Evolutionary conservation across 2,797 vertebrate genomes (phyloP).

Genomic region (Acipenser ruthenus): DNA sequence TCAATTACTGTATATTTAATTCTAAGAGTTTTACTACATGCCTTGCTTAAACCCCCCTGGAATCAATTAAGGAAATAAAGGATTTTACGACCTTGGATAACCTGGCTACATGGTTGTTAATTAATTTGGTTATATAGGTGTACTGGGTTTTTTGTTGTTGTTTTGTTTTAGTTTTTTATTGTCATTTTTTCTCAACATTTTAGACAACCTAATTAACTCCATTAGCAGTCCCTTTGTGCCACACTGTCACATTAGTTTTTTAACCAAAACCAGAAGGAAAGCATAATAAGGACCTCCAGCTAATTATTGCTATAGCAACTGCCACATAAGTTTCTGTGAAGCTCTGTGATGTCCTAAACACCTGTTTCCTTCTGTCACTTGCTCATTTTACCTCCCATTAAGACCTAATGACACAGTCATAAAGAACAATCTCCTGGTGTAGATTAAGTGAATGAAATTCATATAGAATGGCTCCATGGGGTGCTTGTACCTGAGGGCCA

Average conservation of each 20-base stretch:
- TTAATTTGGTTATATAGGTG: too few species aligned
- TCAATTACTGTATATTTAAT: too few species aligned
- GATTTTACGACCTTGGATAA: too few species aligned
- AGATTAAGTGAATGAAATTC: constrained; percentile 24
- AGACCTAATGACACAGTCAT: constrained; percentile 25
- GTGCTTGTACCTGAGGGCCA: not conserved
- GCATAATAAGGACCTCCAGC: constrained; percentile 21
- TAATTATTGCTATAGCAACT: constrained; percentile 24
- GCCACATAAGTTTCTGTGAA: constrained; percentile 13
- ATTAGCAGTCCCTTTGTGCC: not conserved
- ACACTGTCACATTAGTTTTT: constrained; percentile 7
- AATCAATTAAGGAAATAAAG: too few species aligned
- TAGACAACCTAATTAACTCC: constrained; percentile 6
- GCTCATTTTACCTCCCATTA: constrained; percentile 22
- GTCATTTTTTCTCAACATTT: not conserved
- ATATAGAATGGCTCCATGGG: constrained; percentile 1
- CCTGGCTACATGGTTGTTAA: too few species aligned
- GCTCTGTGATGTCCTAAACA: constrained; percentile 16
- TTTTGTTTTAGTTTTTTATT: not conserved
- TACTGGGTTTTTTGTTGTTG: too few species aligned
- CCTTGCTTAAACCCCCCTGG: too few species aligned
- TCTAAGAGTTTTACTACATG: too few species aligned
- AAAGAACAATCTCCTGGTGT: constrained; percentile 21
- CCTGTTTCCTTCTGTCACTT: constrained; percentile 23
- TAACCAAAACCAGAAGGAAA: constrained; percentile 11